Base-by-base conservation (phyloP, 2,113 vertebrate species). In the Cnemophilus loriae region DNA sequence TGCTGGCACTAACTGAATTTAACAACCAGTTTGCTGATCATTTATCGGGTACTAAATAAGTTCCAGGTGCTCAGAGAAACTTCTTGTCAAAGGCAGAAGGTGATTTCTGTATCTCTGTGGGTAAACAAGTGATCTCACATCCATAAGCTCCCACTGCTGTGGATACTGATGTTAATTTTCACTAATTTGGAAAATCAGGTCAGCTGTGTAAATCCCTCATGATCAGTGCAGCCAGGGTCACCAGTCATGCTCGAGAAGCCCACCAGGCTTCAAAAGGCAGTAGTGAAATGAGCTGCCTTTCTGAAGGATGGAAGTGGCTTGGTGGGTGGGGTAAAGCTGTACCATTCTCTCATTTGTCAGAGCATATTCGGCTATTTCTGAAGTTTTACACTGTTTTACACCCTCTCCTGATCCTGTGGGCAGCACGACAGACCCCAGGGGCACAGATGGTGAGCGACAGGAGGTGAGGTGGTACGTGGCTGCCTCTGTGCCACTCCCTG, bases 401-500 rank as follows among this genome's bases (percentile, higher is more conserved):
- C 26, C 13, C 11, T 76, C 32, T 73, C 57, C 53, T 53, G 24
- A 26, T 56, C 21, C 44, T 47, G 28, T 9, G 3, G 42, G 60
- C 50, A 84, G 49, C 63, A 74, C 9, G 3, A 4, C 0, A 4
- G 68, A 57, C 52, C 20, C 14, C 52, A 59, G 65, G 30, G 57
- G 35, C 6, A 22, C 56, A 85, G 61, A 59, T n/a, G 16, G 30
- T 42, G 67, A 85, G 39, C 0, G 0, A 39, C 30, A 42, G 49
- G 30, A 89, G 47, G 7, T 22, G 30, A 84, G 37, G 27, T 14
- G 22, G 8, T 28, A 24, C 22, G 1, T 13, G 26, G 16, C 65
- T 61, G 39, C n/a, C 85, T 49, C 85, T 49, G 41, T 49, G 52
- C 55, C 1, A 2, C 22, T 71, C 12, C 52, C 17, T 49, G 50